Evolutionary conservation across 2,113 vertebrate genomes (phyloP), one percentile per base, ranked within the genome.

Genomic region (Dipodomys stephensi): DNA sequence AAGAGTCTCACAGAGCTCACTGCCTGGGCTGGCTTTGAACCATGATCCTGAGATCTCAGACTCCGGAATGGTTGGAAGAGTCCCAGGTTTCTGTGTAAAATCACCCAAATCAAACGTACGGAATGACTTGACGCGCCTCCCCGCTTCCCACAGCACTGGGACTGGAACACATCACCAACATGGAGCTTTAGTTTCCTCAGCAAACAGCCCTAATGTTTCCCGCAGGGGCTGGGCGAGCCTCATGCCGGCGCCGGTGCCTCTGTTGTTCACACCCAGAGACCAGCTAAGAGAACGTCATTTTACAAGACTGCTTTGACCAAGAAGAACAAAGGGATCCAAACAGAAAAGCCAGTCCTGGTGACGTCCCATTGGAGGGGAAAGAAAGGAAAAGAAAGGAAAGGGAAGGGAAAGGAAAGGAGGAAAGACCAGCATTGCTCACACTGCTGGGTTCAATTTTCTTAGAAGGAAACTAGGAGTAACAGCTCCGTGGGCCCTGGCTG

Each of bases 171-270:
- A 28, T 9, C 20, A 20, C 44, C 44, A 32, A 10, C 7, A 5
- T 62, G 8, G 18, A 28, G 73, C 69, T 35, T 94, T 89, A n/a
- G 85, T 92, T 81, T 90, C 78, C 91, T 64, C 69, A 35, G 27
- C 49, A 7, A 28, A 53, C 23, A 28, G 25, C 44, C 39, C 60
- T 19, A 78, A 39, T 27, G 49, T 23, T 49, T 3, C 39, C 39
- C 5, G 23, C 4, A 72, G 22, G 27, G 15, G 30, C 7, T 27
- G 15, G 1, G 78, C 72, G 81, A 90, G 77, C 67, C 87, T 64
- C 30, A 10, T 39, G 39, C 39, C 39, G 5, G 35, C 39, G 39
- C 39, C 39, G 39, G 39, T 53, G 9, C 49, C 49, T 53, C 49
- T 53, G 9, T 10, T 10, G 49, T 57, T 13, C 53, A 57, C 53